Conservation (phyloP, 2,888 invertebrate species). For the Sinelater perroti region DNA sequence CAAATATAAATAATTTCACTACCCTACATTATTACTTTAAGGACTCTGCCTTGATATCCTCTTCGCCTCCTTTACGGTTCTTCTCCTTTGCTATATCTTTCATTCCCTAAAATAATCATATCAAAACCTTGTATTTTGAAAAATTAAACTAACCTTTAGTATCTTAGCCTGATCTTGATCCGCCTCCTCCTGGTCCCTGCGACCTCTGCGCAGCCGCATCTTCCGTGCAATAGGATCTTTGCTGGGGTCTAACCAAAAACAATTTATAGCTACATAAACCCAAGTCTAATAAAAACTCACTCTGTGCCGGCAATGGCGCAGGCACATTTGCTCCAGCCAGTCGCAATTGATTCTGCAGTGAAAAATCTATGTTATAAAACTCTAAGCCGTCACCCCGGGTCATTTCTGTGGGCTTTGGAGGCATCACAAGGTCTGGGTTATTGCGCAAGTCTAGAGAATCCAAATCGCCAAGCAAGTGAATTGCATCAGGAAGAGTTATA, state of each 20-base stretch:
- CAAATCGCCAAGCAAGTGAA: slow-evolving; percentile 91
- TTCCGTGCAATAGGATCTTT: slow-evolving; percentile 96
- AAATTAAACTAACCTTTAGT: too few relatives aligned
- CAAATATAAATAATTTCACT: not conserved
- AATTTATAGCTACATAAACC: not conserved
- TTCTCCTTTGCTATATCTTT: slow-evolving; percentile 85
- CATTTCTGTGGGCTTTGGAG: slow-evolving; percentile 90
- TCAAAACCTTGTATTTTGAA: too few relatives aligned
- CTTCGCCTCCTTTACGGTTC: slow-evolving; percentile 74
- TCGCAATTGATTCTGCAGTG: slow-evolving; percentile 91
- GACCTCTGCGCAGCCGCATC: slow-evolving; percentile 83
- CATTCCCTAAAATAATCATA: slow-evolving; percentile 72
- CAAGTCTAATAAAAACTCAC: slow-evolving; percentile 61
- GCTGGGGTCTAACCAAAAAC: slow-evolving; percentile 63
- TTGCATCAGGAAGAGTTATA: slow-evolving; percentile 96
- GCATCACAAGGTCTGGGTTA: slow-evolving; percentile 96
- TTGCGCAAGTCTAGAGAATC: slow-evolving; percentile 90
- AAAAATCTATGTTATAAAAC: slow-evolving; percentile 99
- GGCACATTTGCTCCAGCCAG: slow-evolving; percentile 90
- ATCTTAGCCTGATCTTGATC: slow-evolving; percentile 90
- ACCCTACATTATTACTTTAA: slow-evolving; percentile 69
- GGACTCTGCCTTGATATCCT: slow-evolving; percentile 73
- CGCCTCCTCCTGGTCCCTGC: slow-evolving; percentile 80
- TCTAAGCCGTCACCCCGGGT: slow-evolving; percentile 80
- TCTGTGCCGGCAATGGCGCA: slow-evolving; percentile 73